Conservation (phyloP, 2,888 invertebrate genomes). For the Drosophila suboccidentalis region DNA sequence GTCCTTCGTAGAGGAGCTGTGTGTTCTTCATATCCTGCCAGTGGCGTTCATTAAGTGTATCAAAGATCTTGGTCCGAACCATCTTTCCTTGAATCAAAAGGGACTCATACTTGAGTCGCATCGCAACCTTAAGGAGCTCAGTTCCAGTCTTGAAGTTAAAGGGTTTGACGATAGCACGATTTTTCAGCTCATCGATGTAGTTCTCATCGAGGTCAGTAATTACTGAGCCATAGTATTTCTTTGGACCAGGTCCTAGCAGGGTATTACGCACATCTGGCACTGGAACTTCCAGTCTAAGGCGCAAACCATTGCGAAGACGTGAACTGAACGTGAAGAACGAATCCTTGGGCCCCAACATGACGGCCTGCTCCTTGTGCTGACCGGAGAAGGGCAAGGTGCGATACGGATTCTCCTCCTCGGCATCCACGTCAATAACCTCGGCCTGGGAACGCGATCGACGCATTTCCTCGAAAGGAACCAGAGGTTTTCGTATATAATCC, state of each 20-base stretch:
- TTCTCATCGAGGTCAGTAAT: slow-evolving; percentile 84
- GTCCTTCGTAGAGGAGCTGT: slow-evolving; percentile 72
- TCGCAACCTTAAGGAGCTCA: slow-evolving; percentile 77
- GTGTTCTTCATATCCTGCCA: slow-evolving; percentile 78
- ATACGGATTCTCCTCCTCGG: slow-evolving; percentile 81
- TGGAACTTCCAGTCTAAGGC: slow-evolving; percentile 82
- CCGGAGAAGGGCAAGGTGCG: slow-evolving; percentile 83
- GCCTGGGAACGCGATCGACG: slow-evolving; percentile 81
- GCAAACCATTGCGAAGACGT: slow-evolving; percentile 80
- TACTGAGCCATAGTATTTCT: slow-evolving; percentile 75
- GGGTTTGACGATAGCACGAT: slow-evolving; percentile 75
- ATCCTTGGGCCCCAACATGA: slow-evolving; percentile 74
- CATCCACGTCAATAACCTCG: slow-evolving; percentile 75
- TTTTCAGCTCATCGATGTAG: slow-evolving; percentile 83
- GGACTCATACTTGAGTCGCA: slow-evolving; percentile 83
- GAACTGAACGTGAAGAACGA: slow-evolving; percentile 83
- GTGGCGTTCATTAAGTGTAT: slow-evolving; percentile 80
- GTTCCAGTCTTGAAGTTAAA: slow-evolving; percentile 82
- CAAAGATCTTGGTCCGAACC: slow-evolving; percentile 81
- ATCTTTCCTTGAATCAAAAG: slow-evolving; percentile 83
- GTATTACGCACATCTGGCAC: slow-evolving; percentile 71
- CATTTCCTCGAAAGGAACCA: slow-evolving; percentile 84
- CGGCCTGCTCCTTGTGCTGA: slow-evolving; percentile 80
- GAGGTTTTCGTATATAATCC: slow-evolving; percentile 83
- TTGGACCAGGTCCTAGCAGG: slow-evolving; percentile 69